Evolutionary conservation across 2,888 invertebrate genomes (phyloP).

Genomic region (Megalurothrips usitatus): DNA sequence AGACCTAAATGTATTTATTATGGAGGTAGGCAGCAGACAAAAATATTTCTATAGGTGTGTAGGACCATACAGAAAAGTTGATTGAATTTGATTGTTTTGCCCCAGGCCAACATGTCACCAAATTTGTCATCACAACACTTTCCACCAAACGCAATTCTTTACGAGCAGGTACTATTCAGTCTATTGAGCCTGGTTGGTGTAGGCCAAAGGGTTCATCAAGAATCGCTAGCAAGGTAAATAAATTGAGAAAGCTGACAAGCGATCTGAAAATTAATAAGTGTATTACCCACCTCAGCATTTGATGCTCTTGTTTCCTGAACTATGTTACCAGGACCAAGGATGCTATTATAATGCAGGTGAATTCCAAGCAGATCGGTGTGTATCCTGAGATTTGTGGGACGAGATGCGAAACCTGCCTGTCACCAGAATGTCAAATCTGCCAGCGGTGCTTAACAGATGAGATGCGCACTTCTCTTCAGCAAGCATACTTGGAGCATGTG

Average conservation of each 20-base stretch:
- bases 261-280: too few relatives aligned
- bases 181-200: slow-evolving; percentile 75
- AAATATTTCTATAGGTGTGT: too few relatives aligned
- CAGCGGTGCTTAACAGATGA: slow-evolving; percentile 64
- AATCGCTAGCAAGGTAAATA: slow-evolving; percentile 33
- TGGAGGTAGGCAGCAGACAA: slow-evolving; percentile 60
- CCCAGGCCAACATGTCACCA: slow-evolving; percentile 91
- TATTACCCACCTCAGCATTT: too few relatives aligned
- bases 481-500: slow-evolving; percentile 74
- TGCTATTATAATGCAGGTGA: slow-evolving; percentile 61
- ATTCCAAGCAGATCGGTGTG: slow-evolving; percentile 75
- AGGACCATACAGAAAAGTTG: slow-evolving; percentile 1
- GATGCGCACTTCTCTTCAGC: slow-evolving; percentile 56
- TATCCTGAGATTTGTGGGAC: slow-evolving; percentile 63
- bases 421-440: slow-evolving; percentile 70
- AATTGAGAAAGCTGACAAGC: not conserved
- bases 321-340: slow-evolving; percentile 37
- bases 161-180: slow-evolving; percentile 88
- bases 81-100: slow-evolving; percentile 37
- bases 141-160: slow-evolving; percentile 77
- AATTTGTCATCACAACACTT: slow-evolving; percentile 92
- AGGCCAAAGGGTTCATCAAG: slow-evolving; percentile 42
- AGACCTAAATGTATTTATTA: slow-evolving; percentile 73
- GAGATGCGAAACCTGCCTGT: slow-evolving; percentile 58
- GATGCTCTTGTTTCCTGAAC: not conserved